Conservation (phyloP, 2,888 invertebrate genomes). For the Cyaniris semiargus region DNA sequence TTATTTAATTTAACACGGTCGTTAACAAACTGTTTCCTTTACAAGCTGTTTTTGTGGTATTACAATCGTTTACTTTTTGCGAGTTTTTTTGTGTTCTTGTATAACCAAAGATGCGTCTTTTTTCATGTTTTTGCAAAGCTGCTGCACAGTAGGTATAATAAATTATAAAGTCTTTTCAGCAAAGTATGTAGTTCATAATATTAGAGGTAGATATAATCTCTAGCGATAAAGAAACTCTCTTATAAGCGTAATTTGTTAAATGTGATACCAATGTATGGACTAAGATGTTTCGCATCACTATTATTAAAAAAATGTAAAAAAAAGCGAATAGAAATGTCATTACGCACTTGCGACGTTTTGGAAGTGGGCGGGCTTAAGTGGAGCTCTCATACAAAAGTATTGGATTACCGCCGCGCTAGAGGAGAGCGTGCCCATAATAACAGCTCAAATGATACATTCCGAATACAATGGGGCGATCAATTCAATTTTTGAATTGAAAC, state of each 20-base stretch:
- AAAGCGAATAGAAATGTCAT: conserved; percentile 9
- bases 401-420: conserved; percentile 73
- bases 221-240: no score
- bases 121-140: background rate
- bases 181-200: background rate
- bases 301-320: background rate
- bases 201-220: no score
- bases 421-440: conserved; percentile 75
- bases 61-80: conserved; percentile 57
- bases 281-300: background rate
- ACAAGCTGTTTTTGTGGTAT: conserved; percentile 74
- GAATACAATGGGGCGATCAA: conserved; percentile 81
- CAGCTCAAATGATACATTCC: conserved; percentile 81
- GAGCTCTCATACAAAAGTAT: conserved; percentile 80
- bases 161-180: background rate
- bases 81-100: conserved; percentile 26
- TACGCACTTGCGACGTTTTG: conserved; percentile 61
- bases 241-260: no score
- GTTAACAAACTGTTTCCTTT: conserved; percentile 73
- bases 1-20: conserved; percentile 79
- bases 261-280: no score
- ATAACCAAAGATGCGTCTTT: background rate
- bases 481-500: conserved; percentile 81
- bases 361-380: conserved; percentile 67
- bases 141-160: no score